phyloP scores from a whole-genome alignment of 1,140 invertebrate genomes.

The Lordiphosa mommai region DNA sequence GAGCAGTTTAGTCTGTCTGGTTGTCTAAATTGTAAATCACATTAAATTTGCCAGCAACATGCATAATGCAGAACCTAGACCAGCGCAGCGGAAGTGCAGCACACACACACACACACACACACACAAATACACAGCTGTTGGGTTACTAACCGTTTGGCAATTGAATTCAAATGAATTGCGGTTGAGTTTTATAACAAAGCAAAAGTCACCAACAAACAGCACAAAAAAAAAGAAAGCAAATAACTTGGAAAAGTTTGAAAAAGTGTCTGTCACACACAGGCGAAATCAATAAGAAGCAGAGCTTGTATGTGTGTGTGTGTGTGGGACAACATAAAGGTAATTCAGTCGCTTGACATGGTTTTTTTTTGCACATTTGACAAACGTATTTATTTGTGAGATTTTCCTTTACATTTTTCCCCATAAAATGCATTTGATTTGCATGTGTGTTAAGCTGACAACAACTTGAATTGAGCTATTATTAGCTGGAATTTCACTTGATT shows the following conservation, averaged over 20 bases:
- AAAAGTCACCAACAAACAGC: constrained; percentile 35
- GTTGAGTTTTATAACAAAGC: constrained; percentile 53
- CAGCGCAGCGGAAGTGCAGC: constrained; percentile 55
- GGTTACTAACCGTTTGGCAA: constrained; percentile 44
- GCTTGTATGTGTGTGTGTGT: constrained; percentile 6
- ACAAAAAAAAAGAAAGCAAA: background rate
- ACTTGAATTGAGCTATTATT: background rate
- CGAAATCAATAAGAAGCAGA: constrained; percentile 5
- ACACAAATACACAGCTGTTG: constrained; percentile 1
- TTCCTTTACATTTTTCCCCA: constrained; percentile 23
- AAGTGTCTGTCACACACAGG: constrained; percentile 4
- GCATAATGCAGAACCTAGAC: constrained; percentile 53
- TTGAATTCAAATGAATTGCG: constrained; percentile 74
- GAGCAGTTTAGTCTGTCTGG: constrained; percentile 22
- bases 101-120: constrained; percentile 17
- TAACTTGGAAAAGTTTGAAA: background rate
- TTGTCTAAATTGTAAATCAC: constrained; percentile 66
- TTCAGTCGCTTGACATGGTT: constrained; percentile 73
- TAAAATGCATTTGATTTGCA: constrained; percentile 35
- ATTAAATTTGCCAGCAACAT: constrained; percentile 65
- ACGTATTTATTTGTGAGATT: constrained; percentile 22
- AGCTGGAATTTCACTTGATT: too few species aligned
- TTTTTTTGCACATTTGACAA: constrained; percentile 56
- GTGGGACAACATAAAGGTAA: constrained; percentile 50
- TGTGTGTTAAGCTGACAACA: constrained; percentile 1